These are phyloP conservation scores for Panthera uncia DNA, from an alignment of 2,113 vertebrate species.

Conservation along the genomic window DNA sequence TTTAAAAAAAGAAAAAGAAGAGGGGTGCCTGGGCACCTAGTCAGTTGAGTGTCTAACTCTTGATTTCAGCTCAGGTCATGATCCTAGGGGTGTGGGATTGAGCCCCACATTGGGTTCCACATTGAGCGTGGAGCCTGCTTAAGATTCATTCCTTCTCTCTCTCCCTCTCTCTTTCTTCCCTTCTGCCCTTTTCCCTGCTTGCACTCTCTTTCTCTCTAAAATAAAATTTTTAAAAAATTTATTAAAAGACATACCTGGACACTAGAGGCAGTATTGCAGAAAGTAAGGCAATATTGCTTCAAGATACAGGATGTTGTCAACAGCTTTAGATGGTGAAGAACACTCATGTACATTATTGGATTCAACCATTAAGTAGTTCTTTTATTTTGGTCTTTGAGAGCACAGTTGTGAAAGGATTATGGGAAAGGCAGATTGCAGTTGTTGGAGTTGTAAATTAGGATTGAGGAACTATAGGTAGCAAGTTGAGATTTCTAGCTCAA, in stretches of 20 bases:
- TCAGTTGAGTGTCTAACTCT: no score
- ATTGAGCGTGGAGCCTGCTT: no score
- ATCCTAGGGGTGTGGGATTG: no score
- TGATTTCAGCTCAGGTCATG: no score
- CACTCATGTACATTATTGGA: not conserved
- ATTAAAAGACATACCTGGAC: not conserved
- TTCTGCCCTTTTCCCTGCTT: no score
- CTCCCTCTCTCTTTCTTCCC: no score
- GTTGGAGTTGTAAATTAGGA: not conserved
- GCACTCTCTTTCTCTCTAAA: no score
- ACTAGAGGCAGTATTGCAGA: not conserved
- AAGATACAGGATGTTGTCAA: not conserved
- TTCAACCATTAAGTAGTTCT: not conserved
- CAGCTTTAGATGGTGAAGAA: not conserved
- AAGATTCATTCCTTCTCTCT: no score
- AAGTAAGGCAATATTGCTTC: not conserved
- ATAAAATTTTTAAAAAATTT: no score
- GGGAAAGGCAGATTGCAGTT: not conserved
- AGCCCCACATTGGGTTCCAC: no score
- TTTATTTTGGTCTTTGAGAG: not conserved
- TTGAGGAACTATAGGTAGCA: not conserved
- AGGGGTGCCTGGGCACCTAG: no score
- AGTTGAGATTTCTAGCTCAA: not conserved
- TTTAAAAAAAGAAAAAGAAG: not conserved
- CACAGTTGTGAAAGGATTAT: not conserved